Evolutionary conservation across 1,140 invertebrate genomes (phyloP).

Genomic region (Aculops lycopersici): DNA sequence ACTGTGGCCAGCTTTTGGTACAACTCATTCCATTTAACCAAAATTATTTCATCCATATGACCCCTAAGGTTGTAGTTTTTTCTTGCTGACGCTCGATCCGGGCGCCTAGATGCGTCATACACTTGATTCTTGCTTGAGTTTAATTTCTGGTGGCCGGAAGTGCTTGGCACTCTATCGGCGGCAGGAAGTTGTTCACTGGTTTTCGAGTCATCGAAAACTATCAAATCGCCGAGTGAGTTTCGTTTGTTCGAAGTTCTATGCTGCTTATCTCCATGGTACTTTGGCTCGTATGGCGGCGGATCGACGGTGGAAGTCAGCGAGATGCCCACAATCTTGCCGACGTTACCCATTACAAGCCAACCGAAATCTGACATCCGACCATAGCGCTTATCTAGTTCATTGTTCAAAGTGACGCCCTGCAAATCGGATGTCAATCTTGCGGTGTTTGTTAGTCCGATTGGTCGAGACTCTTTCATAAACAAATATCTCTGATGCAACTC

Average conservation of each 20-base stretch:
- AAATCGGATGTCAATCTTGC: too few relatives aligned
- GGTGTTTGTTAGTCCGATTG: constrained; percentile 79
- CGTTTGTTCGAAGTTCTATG: not conserved
- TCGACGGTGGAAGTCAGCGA: constrained; percentile 74
- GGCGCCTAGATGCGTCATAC: constrained; percentile 40
- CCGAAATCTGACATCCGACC: too few relatives aligned
- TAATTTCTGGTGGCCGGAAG: not conserved
- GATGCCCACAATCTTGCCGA: constrained; percentile 67
- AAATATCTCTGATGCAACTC: too few relatives aligned
- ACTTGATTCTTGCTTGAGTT: constrained; percentile 20
- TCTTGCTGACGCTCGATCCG: too few relatives aligned
- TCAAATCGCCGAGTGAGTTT: not conserved
- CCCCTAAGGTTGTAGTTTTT: constrained; percentile 91
- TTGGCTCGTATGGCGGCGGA: too few relatives aligned
- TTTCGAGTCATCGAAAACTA: not conserved
- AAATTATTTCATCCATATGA: constrained; percentile 70
- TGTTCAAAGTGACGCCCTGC: too few relatives aligned
- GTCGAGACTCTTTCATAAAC: too few relatives aligned
- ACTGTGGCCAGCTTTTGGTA: constrained; percentile 92
- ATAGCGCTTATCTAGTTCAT: too few relatives aligned
- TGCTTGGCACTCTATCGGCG: not conserved
- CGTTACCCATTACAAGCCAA: constrained; percentile 84
- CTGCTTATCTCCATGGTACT: not conserved
- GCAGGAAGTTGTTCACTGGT: not conserved
- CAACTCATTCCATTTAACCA: constrained; percentile 93